A percentile compares a stretch with the other conserved stretches of the same genome.
These are phyloP conservation scores for Actias luna DNA, from an alignment of 2,888 invertebrate genomes.

Conservation along the genomic window DNA sequence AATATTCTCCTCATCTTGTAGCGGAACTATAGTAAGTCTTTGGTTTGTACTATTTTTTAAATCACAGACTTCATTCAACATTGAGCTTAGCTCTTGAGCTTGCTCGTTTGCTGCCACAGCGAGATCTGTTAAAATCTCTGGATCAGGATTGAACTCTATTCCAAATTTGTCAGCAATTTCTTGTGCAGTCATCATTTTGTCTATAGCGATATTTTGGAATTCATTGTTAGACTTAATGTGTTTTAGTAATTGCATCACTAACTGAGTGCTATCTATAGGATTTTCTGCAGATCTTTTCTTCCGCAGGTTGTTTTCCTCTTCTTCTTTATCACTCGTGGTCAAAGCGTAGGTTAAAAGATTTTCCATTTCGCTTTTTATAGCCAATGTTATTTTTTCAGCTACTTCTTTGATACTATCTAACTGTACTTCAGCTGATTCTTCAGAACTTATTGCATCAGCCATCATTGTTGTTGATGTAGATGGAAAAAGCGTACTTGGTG, in stretches of 20 bases:
- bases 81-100: slow-evolving; percentile 58
- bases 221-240: slow-evolving; percentile 73
- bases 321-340: slow-evolving; percentile 40
- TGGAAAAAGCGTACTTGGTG: neutral
- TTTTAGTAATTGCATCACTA: slow-evolving; percentile 63
- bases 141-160: slow-evolving; percentile 65
- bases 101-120: slow-evolving; percentile 65
- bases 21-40: slow-evolving; percentile 35
- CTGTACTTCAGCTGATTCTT: slow-evolving; percentile 66
- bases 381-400: slow-evolving; percentile 55
- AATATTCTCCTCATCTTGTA: slow-evolving; percentile 24
- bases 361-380: slow-evolving; percentile 63
- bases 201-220: slow-evolving; percentile 73
- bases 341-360: slow-evolving; percentile 57
- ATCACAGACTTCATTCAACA: slow-evolving; percentile 54
- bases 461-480: slow-evolving; percentile 58
- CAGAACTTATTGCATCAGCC: slow-evolving; percentile 52
- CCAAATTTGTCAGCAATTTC: slow-evolving; percentile 75
- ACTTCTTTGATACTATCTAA: slow-evolving; percentile 64
- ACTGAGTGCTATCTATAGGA: slow-evolving; percentile 64
- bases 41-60: slow-evolving; percentile 43
- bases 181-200: slow-evolving; percentile 76
- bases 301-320: slow-evolving; percentile 45
- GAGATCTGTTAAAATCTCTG: slow-evolving; percentile 64
- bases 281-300: slow-evolving; percentile 60